These are phyloP conservation scores for Sinocyclocheilus rhinocerous DNA, from an alignment of 2,113 vertebrate species.

Conservation along the genomic window DNA sequence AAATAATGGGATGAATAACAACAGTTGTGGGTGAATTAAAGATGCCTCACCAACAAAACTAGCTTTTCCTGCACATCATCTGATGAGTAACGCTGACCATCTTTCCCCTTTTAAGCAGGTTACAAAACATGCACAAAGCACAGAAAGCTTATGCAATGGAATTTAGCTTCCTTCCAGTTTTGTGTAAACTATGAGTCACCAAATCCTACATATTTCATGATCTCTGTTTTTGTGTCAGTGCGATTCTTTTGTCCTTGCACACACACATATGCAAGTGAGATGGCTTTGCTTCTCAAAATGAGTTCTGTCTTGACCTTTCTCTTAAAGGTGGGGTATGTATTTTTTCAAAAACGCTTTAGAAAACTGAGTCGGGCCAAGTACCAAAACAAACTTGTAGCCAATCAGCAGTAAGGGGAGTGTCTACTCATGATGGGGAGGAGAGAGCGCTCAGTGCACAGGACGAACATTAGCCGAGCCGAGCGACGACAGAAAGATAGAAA, in stretches of 20 bases:
- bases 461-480: too few relatives aligned
- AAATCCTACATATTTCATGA: conserved; percentile 10
- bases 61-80: background rate
- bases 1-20: conserved; percentile 1
- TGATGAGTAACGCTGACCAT: conserved; percentile 18
- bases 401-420: too few relatives aligned
- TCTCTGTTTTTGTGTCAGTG: background rate
- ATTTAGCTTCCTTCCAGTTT: background rate
- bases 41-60: background rate
- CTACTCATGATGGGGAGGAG: too few relatives aligned
- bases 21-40: background rate
- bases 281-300: background rate
- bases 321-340: background rate
- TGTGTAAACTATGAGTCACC: background rate
- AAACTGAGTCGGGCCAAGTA: too few relatives aligned
- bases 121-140: background rate
- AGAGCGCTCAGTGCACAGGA: too few relatives aligned
- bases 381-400: too few relatives aligned
- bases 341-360: too few relatives aligned
- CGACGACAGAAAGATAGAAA: too few relatives aligned
- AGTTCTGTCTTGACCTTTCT: background rate
- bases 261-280: background rate
- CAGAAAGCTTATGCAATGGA: conserved; percentile 13
- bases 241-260: background rate
- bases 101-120: background rate